phyloP scores from a whole-genome alignment of 2,797 vertebrate genomes.

The Orientallactaga sibirica region DNA sequence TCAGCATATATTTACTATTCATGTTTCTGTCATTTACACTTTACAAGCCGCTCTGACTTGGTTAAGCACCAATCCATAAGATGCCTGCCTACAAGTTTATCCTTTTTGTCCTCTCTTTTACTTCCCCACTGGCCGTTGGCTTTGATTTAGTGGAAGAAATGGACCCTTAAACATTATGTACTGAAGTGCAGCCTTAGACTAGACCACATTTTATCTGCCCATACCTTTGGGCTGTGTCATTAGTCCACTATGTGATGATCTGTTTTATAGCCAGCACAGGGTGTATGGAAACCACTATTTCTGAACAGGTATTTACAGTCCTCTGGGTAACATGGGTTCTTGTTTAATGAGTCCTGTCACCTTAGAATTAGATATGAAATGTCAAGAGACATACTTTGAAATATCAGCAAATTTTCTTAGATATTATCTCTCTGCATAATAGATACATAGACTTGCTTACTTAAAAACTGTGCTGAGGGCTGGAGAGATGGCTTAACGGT shows the following conservation, averaged over 20 bases:
- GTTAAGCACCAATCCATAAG: conserved; percentile 5
- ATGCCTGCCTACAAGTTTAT: background rate
- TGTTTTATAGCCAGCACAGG: background rate
- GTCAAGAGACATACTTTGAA: conserved; percentile 22
- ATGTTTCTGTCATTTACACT: background rate
- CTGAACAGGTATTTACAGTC: background rate
- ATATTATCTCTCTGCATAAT: conserved; percentile 8
- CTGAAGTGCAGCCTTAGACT: background rate
- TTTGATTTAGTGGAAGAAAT: background rate
- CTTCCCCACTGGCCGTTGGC: background rate
- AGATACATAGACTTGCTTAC: background rate
- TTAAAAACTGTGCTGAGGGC: background rate
- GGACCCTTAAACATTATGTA: background rate
- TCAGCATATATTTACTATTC: background rate
- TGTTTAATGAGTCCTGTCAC: background rate
- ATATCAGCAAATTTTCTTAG: background rate
- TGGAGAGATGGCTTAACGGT: too few relatives aligned
- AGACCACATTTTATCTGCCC: background rate
- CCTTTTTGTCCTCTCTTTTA: background rate
- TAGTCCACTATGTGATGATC: background rate
- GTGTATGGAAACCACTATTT: background rate
- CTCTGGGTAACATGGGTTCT: background rate
- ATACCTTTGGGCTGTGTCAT: background rate
- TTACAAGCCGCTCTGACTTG: conserved; percentile 25
- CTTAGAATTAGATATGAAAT: background rate